Evolutionary conservation across 2,888 invertebrate genomes (phyloP).

Genomic region (Cepaea hortensis): DNA sequence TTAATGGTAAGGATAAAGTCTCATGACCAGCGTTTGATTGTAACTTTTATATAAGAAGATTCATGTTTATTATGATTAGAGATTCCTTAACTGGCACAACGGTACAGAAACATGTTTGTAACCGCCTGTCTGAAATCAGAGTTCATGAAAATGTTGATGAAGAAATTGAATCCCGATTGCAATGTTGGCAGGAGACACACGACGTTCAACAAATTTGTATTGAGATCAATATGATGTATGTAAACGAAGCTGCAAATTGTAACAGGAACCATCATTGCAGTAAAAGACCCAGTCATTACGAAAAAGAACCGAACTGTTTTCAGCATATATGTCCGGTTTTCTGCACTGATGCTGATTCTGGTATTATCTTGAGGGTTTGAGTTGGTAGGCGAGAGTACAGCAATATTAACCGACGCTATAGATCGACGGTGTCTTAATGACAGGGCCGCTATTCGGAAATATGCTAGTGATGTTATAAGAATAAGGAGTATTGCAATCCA

Average conservation of each 20-base stretch:
- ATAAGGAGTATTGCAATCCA: neutral
- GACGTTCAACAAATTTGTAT: neutral
- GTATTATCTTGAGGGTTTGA: neutral
- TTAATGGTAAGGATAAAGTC: too few species aligned
- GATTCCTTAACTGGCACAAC: too few species aligned
- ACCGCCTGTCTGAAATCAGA: neutral
- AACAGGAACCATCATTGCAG: neutral
- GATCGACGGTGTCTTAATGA: neutral
- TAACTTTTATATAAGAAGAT: too few species aligned
- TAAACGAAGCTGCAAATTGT: neutral
- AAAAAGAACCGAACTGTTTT: neutral
- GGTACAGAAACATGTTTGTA: too few species aligned
- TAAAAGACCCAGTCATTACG: neutral
- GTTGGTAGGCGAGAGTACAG: neutral
- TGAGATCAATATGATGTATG: neutral
- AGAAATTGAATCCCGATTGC: neutral
- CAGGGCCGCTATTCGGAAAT: neutral
- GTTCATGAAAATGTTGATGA: slow-evolving; percentile 1
- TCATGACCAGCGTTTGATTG: too few species aligned
- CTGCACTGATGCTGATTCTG: neutral
- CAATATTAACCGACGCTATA: neutral
- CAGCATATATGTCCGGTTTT: neutral
- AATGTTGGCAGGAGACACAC: neutral
- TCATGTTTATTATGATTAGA: too few species aligned
- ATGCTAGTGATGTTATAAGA: neutral